A percentile compares a stretch with the other conserved stretches of the same genome.
These are phyloP conservation scores for Plectus sambesii DNA, from an alignment of 1,140 invertebrate genomes.

Conservation along the genomic window DNA sequence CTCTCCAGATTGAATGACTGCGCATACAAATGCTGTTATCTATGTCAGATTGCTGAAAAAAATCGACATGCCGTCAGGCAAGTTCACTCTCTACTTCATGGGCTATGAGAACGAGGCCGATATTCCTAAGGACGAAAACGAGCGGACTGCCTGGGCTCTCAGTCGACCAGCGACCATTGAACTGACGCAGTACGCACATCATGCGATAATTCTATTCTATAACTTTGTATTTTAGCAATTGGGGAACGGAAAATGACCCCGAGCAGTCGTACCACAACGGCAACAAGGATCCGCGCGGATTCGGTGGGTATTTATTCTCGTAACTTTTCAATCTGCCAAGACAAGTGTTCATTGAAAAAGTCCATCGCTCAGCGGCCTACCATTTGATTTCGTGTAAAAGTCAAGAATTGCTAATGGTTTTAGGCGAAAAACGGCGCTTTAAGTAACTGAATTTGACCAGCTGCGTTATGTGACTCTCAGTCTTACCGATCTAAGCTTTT, in stretches of 20 bases:
- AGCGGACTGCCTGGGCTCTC: conserved; percentile 65
- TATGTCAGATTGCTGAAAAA: conserved; percentile 61
- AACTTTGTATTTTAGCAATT: conserved; percentile 60
- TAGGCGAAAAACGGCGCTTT: no score
- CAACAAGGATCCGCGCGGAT: conserved; percentile 76
- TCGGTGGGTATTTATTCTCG: conserved; percentile 56
- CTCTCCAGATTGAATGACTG: conserved; percentile 16
- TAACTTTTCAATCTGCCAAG: no score
- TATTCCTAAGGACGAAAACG: conserved; percentile 57
- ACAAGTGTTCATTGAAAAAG: no score
- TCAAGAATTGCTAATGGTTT: no score
- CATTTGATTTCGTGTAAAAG: no score
- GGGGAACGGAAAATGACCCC: conserved; percentile 75
- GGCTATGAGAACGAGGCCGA: conserved; percentile 69
- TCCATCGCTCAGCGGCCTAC: no score
- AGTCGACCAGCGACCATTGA: conserved; percentile 74
- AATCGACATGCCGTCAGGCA: conserved; percentile 72
- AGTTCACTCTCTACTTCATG: conserved; percentile 84
- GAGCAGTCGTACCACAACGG: conserved; percentile 71
- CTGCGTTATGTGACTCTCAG: no score
- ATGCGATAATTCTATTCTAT: no score
- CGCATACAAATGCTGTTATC: conserved; percentile 8
- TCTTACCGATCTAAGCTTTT: no score
- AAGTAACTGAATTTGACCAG: no score
- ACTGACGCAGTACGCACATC: conserved; percentile 77